Conservation (phyloP, 2,888 invertebrate species). For the Lycia hirtaria region DNA sequence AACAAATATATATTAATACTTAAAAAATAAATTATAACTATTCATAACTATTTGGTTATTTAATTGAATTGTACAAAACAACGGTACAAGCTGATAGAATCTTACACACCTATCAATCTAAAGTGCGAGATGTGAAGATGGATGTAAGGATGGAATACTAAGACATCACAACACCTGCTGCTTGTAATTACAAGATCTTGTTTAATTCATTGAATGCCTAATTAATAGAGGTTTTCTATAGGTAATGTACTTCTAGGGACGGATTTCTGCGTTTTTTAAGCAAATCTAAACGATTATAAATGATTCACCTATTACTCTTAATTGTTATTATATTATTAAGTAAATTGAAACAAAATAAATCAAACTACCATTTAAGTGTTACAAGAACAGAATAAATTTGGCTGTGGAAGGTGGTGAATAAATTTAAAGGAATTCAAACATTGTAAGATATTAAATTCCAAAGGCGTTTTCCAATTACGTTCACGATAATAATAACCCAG, state of each 20-base stretch:
- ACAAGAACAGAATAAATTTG: not conserved
- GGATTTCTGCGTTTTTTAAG: not conserved
- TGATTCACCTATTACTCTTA: not conserved
- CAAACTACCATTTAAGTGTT: not conserved
- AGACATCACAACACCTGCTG: conserved; percentile 14
- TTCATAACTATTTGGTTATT: too few species aligned
- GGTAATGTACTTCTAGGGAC: not conserved
- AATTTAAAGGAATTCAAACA: not conserved
- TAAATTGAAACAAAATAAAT: not conserved
- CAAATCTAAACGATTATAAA: too few species aligned
- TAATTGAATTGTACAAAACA: too few species aligned
- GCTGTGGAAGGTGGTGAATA: not conserved
- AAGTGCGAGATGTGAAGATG: not conserved
- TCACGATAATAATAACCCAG: conserved; percentile 6
- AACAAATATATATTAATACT: too few species aligned
- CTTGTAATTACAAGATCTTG: conserved; percentile 12
- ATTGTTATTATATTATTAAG: not conserved
- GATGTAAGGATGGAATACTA: conserved; percentile 1
- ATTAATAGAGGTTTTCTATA: conserved; percentile 3
- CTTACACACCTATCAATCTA: not conserved
- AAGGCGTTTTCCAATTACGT: conserved; percentile 13
- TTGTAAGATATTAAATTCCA: conserved; percentile 8
- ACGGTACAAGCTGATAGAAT: too few species aligned
- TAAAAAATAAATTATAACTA: too few species aligned
- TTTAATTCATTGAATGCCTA: conserved; percentile 12